Conservation (phyloP, 2,888 invertebrate genomes). For the Drosophila birchii region DNA sequence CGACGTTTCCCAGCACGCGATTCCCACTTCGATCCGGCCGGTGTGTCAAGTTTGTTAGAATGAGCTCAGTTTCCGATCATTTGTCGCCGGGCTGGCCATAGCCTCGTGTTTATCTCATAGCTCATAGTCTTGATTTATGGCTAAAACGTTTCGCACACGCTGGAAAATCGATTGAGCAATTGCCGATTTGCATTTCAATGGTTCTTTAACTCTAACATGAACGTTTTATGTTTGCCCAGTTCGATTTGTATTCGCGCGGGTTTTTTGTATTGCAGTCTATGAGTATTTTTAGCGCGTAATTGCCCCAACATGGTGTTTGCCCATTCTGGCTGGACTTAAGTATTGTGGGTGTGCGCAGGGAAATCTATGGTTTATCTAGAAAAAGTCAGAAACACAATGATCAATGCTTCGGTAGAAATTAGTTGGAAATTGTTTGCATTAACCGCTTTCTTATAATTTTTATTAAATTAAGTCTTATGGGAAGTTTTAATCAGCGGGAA, state of each 20-base stretch:
- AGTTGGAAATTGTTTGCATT: neutral
- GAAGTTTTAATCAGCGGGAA: slow-evolving; percentile 5
- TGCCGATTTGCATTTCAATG: slow-evolving; percentile 24
- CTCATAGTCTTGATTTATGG: slow-evolving; percentile 26
- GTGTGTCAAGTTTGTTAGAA: slow-evolving; percentile 32
- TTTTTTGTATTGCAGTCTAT: slow-evolving; percentile 19
- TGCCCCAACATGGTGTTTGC: slow-evolving; percentile 25
- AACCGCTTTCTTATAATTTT: neutral
- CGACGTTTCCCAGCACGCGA: slow-evolving; percentile 49
- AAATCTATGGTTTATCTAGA: slow-evolving; percentile 28
- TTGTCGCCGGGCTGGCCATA: slow-evolving; percentile 6
- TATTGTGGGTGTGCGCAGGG: slow-evolving; percentile 5
- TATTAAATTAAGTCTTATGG: neutral
- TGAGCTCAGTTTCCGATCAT: slow-evolving; percentile 44
- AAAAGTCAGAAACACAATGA: neutral
- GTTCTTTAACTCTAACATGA: slow-evolving; percentile 14
- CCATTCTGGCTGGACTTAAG: slow-evolving; percentile 4
- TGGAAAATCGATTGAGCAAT: slow-evolving; percentile 18
- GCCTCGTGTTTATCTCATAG: slow-evolving; percentile 14
- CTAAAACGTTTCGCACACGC: slow-evolving; percentile 32
- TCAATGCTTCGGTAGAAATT: slow-evolving; percentile 16
- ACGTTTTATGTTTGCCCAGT: slow-evolving; percentile 29
- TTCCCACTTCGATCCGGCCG: slow-evolving; percentile 22
- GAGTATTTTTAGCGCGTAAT: slow-evolving; percentile 22
- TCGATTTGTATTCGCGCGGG: slow-evolving; percentile 43